Conservation (phyloP, 2,797 vertebrate genomes). For the Crocidura indochinensis region DNA sequence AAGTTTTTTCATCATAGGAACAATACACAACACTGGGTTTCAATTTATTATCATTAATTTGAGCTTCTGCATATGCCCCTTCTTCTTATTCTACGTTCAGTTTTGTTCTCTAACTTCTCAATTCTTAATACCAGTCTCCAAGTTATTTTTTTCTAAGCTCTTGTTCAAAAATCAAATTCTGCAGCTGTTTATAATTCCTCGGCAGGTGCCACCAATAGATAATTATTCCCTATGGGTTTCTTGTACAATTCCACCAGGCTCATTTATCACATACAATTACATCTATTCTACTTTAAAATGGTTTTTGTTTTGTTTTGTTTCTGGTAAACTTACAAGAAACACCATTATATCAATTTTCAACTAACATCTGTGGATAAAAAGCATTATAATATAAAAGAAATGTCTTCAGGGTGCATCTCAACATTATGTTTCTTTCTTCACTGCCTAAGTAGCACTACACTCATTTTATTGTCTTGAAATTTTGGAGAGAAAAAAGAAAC, state of each 20-base stretch:
- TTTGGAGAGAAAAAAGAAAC: constrained; percentile 57
- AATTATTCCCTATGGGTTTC: constrained; percentile 83
- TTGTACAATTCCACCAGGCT: constrained; percentile 76
- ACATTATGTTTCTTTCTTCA: constrained; percentile 74
- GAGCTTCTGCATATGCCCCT: constrained; percentile 30
- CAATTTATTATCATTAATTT: constrained; percentile 38
- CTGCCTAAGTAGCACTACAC: constrained; percentile 52
- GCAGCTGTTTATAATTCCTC: constrained; percentile 83
- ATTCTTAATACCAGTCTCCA: constrained; percentile 66
- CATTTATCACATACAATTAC: constrained; percentile 85
- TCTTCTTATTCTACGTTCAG: constrained; percentile 8
- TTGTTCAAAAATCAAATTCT: constrained; percentile 84
- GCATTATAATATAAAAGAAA: constrained; percentile 71
- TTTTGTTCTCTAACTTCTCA: constrained; percentile 68
- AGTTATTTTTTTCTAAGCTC: constrained; percentile 75
- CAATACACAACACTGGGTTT: background rate
- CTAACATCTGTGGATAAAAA: constrained; percentile 84
- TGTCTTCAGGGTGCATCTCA: constrained; percentile 74
- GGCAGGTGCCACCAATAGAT: constrained; percentile 77
- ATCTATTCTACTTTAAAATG: constrained; percentile 81
- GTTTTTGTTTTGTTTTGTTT: constrained; percentile 84
- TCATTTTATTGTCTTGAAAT: constrained; percentile 76
- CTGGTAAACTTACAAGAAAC: constrained; percentile 78
- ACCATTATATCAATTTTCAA: constrained; percentile 77
- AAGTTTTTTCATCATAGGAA: constrained; percentile 16